Base-by-base conservation (phyloP, 2,888 invertebrate species). In the Mycalesis mineus region DNA sequence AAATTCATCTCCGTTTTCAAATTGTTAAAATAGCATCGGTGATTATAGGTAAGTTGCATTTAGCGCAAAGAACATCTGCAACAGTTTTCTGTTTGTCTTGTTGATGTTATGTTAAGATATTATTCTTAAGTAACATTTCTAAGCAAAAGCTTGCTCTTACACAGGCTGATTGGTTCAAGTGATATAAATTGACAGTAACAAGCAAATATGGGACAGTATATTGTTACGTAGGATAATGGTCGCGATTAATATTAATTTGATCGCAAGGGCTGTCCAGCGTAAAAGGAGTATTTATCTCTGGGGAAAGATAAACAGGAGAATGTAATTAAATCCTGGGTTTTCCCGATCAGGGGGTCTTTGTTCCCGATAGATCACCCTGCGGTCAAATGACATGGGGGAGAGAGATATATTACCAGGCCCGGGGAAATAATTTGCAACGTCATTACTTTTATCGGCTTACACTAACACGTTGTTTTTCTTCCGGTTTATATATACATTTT, bases 291-390 rank as follows among this genome's bases (percentile, higher is more conserved):
- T 72, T 70, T 69, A 70, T 75, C 73, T 70, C 65, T 51, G 67
- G 73, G 74, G 78, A 57, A 37, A 53, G 36, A 45, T 55, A 55
- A 57, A 79, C 76, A 77, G 67, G 69, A 70, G 72, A 66, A 66
- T 73, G 78, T 85, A 85, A 87, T 86, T 83, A 84, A 83, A 87
- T 84, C 84, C 81, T 77, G 61, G 67, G 65, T 67, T 70, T 51
- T 65, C 62, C 63, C 45, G 61, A 59, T 47, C 53, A 56, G 58
- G 65, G 69, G 64, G 49, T 65, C 70, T 65, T 63, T 68, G 64
- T 67, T 65, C 65, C 63, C 67, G 62, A 71, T 69, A 67, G 62
- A 65, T 67, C 64, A 65, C 67, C 64, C 64, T 70, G 70, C 66
- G 75, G 72, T 69, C 69, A 58, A 68, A 68, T 69, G 63, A 73